A percentile compares a stretch with the other conserved stretches of the same genome.
Conservation (phyloP, 2,113 vertebrate genomes). For the Sciurus niger region DNA sequence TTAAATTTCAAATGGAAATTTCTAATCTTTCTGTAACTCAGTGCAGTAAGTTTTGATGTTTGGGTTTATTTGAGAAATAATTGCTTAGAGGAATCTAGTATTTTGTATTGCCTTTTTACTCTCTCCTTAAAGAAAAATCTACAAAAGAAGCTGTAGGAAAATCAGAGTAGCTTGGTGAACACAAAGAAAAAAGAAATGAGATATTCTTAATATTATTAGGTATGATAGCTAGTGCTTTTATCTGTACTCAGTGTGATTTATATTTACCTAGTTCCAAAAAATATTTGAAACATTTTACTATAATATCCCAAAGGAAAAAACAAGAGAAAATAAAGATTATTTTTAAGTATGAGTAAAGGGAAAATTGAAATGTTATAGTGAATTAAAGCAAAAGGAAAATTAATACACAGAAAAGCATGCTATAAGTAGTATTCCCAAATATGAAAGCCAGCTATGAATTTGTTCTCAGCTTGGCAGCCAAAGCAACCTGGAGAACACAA, state of each 20-base stretch:
- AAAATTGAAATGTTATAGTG: constrained; percentile 53
- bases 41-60: constrained; percentile 38
- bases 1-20: constrained; percentile 55
- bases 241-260: neutral
- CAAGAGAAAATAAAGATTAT: neutral
- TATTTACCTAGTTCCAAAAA: constrained; percentile 50
- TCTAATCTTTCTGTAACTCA: constrained; percentile 60
- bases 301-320: constrained; percentile 61
- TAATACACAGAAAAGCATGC: constrained; percentile 45
- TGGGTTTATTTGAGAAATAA: constrained; percentile 53
- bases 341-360: constrained; percentile 40
- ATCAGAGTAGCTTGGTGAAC: constrained; percentile 54
- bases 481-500: constrained; percentile 34
- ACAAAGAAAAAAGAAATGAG: constrained; percentile 29
- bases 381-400: constrained; percentile 68
- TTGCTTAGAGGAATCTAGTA: constrained; percentile 25
- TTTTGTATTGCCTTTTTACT: constrained; percentile 42
- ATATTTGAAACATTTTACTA: constrained; percentile 57
- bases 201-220: constrained; percentile 51
- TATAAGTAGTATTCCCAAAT: constrained; percentile 56
- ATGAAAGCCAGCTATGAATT: constrained; percentile 50
- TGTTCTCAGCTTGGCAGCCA: constrained; percentile 5
- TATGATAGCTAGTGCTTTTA: constrained; percentile 31
- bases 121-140: constrained; percentile 47
- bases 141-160: constrained; percentile 40